A percentile compares a stretch with the other conserved stretches of the same genome.
Conservation (phyloP, 2,888 invertebrate species). For the Dryobotodes eremita region DNA sequence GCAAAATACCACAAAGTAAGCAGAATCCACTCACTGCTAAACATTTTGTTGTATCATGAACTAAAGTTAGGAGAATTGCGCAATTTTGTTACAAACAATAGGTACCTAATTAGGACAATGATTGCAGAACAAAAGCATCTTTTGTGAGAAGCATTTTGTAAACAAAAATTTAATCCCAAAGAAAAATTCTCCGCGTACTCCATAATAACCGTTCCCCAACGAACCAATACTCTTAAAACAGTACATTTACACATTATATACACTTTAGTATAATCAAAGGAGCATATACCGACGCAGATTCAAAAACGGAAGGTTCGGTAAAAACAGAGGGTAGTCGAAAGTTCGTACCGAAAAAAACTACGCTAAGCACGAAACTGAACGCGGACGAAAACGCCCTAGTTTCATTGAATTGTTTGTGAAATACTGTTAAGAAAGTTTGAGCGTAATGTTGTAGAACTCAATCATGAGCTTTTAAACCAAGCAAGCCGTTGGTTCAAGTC, state of each 20-base stretch:
- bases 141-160: not conserved
- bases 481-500: no score
- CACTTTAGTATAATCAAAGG: slow-evolving; percentile 41
- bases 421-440: slow-evolving; percentile 25
- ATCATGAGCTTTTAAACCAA: no score
- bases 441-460: no score
- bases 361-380: slow-evolving; percentile 64
- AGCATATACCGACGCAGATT: slow-evolving; percentile 41
- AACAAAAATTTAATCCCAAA: not conserved
- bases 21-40: not conserved
- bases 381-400: slow-evolving; percentile 69
- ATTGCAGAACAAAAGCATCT: not conserved
- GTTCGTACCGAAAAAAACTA: slow-evolving; percentile 65
- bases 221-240: slow-evolving; percentile 48
- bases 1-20: not conserved
- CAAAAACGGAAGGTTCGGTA: slow-evolving; percentile 52
- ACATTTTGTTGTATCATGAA: not conserved
- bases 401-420: slow-evolving; percentile 64
- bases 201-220: slow-evolving; percentile 15
- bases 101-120: not conserved
- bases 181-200: slow-evolving; percentile 1
- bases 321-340: slow-evolving; percentile 66
- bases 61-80: not conserved
- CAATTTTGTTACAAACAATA: not conserved
- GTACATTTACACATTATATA: slow-evolving; percentile 38